phyloP scores from a whole-genome alignment of 2,113 vertebrate species.

The Spea bombifrons region DNA sequence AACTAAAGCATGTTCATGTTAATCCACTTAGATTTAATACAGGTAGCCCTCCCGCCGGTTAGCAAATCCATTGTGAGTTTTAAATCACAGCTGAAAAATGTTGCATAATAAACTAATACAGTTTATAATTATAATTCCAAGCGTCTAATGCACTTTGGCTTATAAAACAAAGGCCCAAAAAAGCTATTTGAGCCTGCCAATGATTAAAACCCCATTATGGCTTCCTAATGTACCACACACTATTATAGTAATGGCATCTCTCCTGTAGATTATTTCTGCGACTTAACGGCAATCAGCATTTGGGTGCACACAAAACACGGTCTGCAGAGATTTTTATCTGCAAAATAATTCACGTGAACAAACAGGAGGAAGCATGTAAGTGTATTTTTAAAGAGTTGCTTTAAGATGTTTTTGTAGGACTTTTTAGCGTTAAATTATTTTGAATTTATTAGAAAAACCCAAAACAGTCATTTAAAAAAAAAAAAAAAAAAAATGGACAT shows the following conservation, averaged over 20 bases:
- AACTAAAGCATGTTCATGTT: no score
- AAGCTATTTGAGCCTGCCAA: slow-evolving; percentile 37
- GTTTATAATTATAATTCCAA: slow-evolving; percentile 25
- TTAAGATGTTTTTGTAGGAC: no score
- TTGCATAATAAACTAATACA: slow-evolving; percentile 11
- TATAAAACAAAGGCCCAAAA: slow-evolving; percentile 29
- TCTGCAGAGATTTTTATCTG: no score
- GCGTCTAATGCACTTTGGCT: slow-evolving; percentile 42
- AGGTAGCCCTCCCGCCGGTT: neutral
- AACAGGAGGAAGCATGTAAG: no score
- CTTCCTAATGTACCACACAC: slow-evolving; percentile 24
- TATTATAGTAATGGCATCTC: slow-evolving; percentile 32
- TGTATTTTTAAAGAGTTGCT: no score
- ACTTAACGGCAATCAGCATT: slow-evolving; percentile 17
- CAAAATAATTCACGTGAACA: no score
- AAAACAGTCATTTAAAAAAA: no score
- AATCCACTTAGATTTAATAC: no score
- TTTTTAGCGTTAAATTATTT: no score
- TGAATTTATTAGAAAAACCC: no score
- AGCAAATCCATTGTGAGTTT: neutral
- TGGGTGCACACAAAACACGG: slow-evolving; percentile 29
- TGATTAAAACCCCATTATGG: slow-evolving; percentile 41
- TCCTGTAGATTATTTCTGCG: slow-evolving; percentile 28
- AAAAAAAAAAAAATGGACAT: no score
- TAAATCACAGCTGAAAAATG: slow-evolving; percentile 5